Conservation (phyloP, 2,113 vertebrate species). For the Thalassoma bifasciatum region DNA sequence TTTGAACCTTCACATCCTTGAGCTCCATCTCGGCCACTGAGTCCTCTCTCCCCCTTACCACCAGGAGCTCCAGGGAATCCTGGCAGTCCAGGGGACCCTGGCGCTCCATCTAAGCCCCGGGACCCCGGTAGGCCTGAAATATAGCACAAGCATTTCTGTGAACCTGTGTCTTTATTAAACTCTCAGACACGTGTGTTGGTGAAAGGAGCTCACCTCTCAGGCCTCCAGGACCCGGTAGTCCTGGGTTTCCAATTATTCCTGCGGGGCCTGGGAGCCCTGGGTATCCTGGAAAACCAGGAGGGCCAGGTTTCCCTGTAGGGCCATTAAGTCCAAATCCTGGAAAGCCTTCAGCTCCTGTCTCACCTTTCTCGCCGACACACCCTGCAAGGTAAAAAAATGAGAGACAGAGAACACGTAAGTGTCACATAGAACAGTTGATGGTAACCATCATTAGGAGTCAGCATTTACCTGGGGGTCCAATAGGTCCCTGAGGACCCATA, state of each 20-base stretch:
- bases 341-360: constrained; percentile 46
- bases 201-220: constrained; percentile 64
- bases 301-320: constrained; percentile 63
- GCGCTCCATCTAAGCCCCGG: constrained; percentile 57
- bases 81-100: constrained; percentile 60
- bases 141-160: neutral
- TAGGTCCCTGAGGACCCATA: constrained; percentile 54
- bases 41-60: constrained; percentile 67
- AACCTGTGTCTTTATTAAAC: neutral
- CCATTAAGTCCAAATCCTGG: constrained; percentile 69
- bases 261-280: constrained; percentile 61
- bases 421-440: neutral
- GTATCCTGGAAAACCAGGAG: constrained; percentile 68
- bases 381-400: constrained; percentile 52
- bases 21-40: constrained; percentile 61
- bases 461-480: constrained; percentile 69
- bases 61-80: constrained; percentile 70
- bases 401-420: neutral
- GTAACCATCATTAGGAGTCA: neutral
- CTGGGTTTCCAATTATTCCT: constrained; percentile 70
- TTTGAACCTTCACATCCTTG: constrained; percentile 69
- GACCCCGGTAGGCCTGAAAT: constrained; percentile 71
- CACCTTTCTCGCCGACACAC: constrained; percentile 70
- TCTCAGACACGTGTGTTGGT: neutral
- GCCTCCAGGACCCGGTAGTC: constrained; percentile 51